These are phyloP conservation scores for Otis tarda DNA, from an alignment of 2,113 vertebrate species.

Conservation along the genomic window DNA sequence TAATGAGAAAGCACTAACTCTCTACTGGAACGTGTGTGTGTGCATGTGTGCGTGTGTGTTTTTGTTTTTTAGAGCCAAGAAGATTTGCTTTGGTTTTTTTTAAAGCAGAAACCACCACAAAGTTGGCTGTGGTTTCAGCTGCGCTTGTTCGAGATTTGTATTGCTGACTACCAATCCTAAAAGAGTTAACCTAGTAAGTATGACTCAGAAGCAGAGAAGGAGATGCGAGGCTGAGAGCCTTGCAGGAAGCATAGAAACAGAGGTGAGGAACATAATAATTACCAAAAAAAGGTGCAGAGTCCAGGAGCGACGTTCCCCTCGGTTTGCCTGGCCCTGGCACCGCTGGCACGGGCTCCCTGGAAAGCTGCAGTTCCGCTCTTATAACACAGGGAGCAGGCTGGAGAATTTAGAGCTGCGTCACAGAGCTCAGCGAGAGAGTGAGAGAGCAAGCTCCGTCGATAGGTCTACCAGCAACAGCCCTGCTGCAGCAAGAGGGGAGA, in stretches of 20 bases:
- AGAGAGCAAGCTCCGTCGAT: conserved; percentile 80
- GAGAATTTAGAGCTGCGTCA: conserved; percentile 99
- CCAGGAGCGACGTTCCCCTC: conserved; percentile 67
- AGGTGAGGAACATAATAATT: conserved; percentile 63
- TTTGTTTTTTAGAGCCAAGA: conserved; percentile 56
- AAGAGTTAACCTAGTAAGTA: conserved; percentile 70
- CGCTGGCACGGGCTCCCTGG: conserved; percentile 80
- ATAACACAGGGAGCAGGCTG: conserved; percentile 88
- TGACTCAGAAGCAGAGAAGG: conserved; percentile 59
- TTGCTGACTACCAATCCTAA: conserved; percentile 59
- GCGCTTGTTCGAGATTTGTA: conserved; percentile 21
- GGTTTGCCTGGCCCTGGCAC: conserved; percentile 80
- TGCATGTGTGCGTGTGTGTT: conserved; percentile 2
- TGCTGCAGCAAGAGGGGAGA: conserved; percentile 85
- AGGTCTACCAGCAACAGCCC: conserved; percentile 86
- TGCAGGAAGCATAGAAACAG: conserved; percentile 36
- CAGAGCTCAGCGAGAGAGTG: conserved; percentile 79
- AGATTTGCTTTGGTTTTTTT: conserved; percentile 53
- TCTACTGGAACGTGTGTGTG: conserved; percentile 23
- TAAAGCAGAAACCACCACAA: conserved; percentile 63
- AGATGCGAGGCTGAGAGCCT: conserved; percentile 51
- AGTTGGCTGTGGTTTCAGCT: conserved; percentile 62
- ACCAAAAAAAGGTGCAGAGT: conserved; percentile 69
- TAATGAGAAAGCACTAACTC: conserved; percentile 47
- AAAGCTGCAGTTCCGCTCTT: conserved; percentile 85